A percentile compares a stretch with the other conserved stretches of the same genome.
Conservation (phyloP, 2,888 invertebrate species). For the Leucania comma region DNA sequence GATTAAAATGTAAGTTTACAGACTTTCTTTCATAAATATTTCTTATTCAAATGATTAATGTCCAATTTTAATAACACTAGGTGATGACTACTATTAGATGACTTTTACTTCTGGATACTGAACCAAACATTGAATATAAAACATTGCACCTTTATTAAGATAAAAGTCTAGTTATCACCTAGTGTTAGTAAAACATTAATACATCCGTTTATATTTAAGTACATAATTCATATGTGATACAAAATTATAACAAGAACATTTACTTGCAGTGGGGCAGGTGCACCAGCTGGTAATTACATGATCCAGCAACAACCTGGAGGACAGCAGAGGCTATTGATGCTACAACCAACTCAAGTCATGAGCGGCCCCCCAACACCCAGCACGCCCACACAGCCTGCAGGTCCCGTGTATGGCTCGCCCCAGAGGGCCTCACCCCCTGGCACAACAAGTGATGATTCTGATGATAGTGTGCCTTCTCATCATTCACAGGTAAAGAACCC, state of each 20-base stretch:
- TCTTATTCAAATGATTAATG: constrained; percentile 9
- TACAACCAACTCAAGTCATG: constrained; percentile 89
- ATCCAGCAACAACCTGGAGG: constrained; percentile 91
- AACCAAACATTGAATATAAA: not conserved
- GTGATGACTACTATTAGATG: not conserved
- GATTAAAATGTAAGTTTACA: constrained; percentile 67
- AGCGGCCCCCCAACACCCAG: constrained; percentile 86
- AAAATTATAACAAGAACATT: constrained; percentile 28
- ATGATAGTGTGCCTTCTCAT: constrained; percentile 94
- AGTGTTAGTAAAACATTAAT: not conserved
- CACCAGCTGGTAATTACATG: constrained; percentile 91
- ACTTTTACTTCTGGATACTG: no score
- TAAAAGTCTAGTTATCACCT: not conserved
- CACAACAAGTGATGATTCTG: constrained; percentile 96
- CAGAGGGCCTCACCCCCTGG: constrained; percentile 92
- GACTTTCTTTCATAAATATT: constrained; percentile 57
- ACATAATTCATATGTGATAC: not conserved
- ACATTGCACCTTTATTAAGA: not conserved
- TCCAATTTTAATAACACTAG: not conserved
- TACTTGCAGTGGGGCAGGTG: constrained; percentile 84
- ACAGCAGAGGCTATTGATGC: constrained; percentile 89
- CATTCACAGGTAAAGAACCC: constrained; percentile 84
- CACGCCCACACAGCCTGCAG: constrained; percentile 82
- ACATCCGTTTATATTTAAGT: not conserved
- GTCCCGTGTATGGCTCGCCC: constrained; percentile 89